Conservation (phyloP, 1,140 invertebrate species). For the Microplitis demolitor region DNA sequence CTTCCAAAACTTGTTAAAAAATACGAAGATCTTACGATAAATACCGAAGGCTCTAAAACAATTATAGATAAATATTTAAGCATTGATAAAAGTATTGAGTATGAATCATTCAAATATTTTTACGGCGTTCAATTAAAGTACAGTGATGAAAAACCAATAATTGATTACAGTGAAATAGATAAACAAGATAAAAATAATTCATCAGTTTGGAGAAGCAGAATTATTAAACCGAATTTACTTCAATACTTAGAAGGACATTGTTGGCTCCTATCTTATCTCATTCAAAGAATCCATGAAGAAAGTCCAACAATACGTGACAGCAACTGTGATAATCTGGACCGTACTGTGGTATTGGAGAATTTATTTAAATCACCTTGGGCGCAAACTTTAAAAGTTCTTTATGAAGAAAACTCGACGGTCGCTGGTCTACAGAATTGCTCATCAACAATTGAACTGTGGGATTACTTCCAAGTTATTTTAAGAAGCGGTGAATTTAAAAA, state of each 20-base stretch:
- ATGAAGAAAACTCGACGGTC: conserved; percentile 58
- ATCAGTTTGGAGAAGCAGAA: conserved; percentile 36
- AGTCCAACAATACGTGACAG: conserved; percentile 43
- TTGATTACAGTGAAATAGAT: background rate
- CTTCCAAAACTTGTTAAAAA: conserved; percentile 38
- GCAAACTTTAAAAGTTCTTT: conserved; percentile 53
- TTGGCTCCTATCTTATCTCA: conserved; percentile 64
- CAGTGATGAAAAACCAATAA: conserved; percentile 3
- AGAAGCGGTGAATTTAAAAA: conserved; percentile 33
- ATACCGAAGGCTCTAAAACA: conserved; percentile 24
- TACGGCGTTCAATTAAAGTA: conserved; percentile 40
- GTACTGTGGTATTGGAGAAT: conserved; percentile 53
- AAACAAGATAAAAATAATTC: background rate
- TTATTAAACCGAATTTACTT: conserved; percentile 52
- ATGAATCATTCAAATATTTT: conserved; percentile 23
- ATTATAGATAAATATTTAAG: conserved; percentile 8
- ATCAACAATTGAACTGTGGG: conserved; percentile 42
- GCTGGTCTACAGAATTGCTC: conserved; percentile 58
- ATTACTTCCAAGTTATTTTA: conserved; percentile 38
- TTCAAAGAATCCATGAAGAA: conserved; percentile 59
- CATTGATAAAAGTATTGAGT: conserved; percentile 18
- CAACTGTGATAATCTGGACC: conserved; percentile 45
- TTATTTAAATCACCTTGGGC: conserved; percentile 56
- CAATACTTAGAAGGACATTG: conserved; percentile 65
- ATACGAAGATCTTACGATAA: conserved; percentile 33